phyloP scores from a whole-genome alignment of 2,113 vertebrate genomes.

The Ceyx cyanopectus region DNA sequence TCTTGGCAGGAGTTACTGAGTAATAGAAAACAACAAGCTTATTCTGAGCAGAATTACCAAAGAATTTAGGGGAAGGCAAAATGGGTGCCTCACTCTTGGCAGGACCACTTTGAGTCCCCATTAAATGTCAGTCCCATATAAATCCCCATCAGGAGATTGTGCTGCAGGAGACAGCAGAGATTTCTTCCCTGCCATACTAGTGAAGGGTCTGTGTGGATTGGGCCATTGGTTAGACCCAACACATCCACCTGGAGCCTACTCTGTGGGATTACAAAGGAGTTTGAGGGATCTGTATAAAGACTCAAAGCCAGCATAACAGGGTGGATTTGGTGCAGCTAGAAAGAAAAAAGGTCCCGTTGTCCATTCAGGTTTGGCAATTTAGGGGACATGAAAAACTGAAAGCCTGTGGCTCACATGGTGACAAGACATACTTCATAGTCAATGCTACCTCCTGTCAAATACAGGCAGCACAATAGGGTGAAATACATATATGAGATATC shows the following conservation, averaged over 20 bases:
- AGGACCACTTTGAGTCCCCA: neutral
- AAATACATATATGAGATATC: neutral
- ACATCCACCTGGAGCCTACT: neutral
- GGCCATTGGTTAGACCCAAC: neutral
- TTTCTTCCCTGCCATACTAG: neutral
- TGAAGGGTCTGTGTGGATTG: neutral
- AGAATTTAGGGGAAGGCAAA: neutral
- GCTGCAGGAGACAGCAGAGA: neutral
- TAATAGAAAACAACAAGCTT: neutral
- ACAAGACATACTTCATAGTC: neutral
- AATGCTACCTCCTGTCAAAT: neutral
- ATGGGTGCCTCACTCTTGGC: neutral
- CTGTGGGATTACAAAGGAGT: neutral
- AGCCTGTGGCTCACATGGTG: neutral
- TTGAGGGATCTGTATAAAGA: neutral
- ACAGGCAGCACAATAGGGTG: neutral
- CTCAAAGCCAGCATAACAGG: neutral
- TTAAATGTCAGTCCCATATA: neutral
- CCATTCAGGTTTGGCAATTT: neutral
- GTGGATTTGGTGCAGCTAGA: neutral
- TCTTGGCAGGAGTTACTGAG: neutral
- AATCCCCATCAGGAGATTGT: neutral
- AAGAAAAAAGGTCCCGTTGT: neutral
- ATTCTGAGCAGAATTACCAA: neutral
- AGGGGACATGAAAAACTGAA: neutral